Evolutionary conservation across 2,888 invertebrate genomes (phyloP), one percentile per base, ranked within the genome.

Genomic region (Geotrupes spiniger): DNA sequence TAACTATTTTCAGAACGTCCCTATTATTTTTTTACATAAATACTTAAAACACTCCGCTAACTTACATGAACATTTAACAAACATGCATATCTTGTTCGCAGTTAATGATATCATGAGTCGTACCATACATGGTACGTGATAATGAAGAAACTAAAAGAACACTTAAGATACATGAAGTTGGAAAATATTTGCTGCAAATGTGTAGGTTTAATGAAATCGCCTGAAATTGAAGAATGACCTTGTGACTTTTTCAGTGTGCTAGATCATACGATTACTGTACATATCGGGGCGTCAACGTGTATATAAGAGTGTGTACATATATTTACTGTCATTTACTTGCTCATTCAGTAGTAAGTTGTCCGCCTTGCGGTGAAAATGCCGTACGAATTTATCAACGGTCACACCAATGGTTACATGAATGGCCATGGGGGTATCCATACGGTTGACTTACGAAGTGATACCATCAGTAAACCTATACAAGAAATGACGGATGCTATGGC

Each of bases 401-500:
- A 52, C 38, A 28, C 37, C 1, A 51, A 51, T 42, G 60, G 56
- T 8, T 52, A 65, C 46, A 60, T 45, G 5, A 57, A 56, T 37
- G 57, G 56, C 6, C 41, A 49, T 11, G 36, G 36, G 9, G 48
- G 27, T 8, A 16, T 41, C 29, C 54, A 52, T 47, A 62, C 84
- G 41, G 82, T 95, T 44, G 95, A 96, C 76, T 71, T 97, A 53
- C 79, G 97, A 54, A 96, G 95, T 62, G 97, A 98, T 70, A 96
- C 95, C 0, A 78, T 96, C 6, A 92, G 92, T 1, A 82, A 81
- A 67, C 96, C 95, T 0, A 88, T 89, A 1, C 69, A 76, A 16
- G 81, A 81, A 46, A 96, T 97, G 96, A 81, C 89, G 57, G 77
- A 83, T 62, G 93, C 92, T 1, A 96, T 97, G 89, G 81, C 81